Percentiles rank a stretch among this genome's conserved stretches.
These are phyloP conservation scores for Cephus rjabovi DNA, from an alignment of 2,888 invertebrate species.

Conservation along the genomic window DNA sequence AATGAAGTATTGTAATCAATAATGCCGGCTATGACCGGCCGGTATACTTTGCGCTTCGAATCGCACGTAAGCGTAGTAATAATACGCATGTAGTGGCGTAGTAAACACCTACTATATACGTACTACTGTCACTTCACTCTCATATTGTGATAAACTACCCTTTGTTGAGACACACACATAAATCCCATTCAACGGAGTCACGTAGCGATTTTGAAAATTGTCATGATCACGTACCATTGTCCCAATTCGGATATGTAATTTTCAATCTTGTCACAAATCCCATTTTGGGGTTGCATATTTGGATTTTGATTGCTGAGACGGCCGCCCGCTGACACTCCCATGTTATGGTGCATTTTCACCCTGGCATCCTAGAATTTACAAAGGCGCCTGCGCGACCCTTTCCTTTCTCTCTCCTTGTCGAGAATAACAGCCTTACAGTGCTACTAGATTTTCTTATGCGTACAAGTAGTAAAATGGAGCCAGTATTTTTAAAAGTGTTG, in stretches of 20 bases:
- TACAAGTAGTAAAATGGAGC: background rate
- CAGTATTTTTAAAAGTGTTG: background rate
- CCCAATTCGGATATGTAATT: conserved; percentile 76
- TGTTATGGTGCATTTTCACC: conserved; percentile 62
- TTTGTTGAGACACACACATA: background rate
- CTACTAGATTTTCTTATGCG: background rate
- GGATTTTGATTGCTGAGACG: conserved; percentile 55
- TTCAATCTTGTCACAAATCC: conserved; percentile 77
- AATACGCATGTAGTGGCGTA: background rate
- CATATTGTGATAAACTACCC: background rate
- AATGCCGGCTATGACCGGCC: background rate
- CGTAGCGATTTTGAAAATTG: background rate
- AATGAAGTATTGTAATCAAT: background rate
- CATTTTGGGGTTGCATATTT: conserved; percentile 61
- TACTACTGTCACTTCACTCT: background rate
- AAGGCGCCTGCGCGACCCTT: conserved; percentile 39
- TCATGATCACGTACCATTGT: conserved; percentile 72
- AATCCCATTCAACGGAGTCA: background rate
- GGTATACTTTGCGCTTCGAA: background rate
- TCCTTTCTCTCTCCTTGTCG: conserved; percentile 22
- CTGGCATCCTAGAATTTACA: conserved; percentile 31
- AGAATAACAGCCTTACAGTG: background rate
- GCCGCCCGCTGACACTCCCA: conserved; percentile 60
- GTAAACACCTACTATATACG: background rate
- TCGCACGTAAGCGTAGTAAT: background rate